Percentiles rank a stretch among this genome's conserved stretches.
Evolutionary conservation across 2,113 vertebrate species (phyloP).

Genomic region (Pseudopipra pipra): DNA sequence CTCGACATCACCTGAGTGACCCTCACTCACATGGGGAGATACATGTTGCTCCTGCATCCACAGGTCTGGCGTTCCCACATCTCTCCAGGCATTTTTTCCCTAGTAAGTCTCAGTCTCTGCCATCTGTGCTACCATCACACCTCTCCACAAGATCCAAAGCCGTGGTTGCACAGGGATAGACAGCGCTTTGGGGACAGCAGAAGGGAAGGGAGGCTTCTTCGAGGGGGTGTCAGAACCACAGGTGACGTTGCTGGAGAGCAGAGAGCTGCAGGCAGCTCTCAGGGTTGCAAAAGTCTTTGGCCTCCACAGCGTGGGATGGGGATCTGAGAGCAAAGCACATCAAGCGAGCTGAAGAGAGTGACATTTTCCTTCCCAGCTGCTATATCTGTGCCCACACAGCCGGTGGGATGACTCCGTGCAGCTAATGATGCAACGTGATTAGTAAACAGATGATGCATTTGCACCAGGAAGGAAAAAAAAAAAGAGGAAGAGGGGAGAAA

Average conservation of each 20-base stretch:
- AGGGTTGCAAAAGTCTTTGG: neutral
- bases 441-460: conserved; percentile 27
- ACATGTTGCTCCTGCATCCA: neutral
- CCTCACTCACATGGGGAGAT: neutral
- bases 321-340: neutral
- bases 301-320: neutral
- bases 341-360: neutral
- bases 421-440: neutral
- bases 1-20: neutral
- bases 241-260: neutral
- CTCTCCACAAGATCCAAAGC: neutral
- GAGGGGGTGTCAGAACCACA: neutral
- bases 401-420: neutral
- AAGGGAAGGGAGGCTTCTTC: neutral
- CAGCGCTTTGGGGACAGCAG: neutral
- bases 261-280: neutral
- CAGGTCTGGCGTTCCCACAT: neutral
- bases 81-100: neutral
- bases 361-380: conserved; percentile 4
- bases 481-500: neutral
- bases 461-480: neutral
- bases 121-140: conserved; percentile 40
- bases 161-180: neutral
- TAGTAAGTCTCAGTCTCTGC: neutral
- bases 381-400: neutral